Evolutionary conservation across 2,888 invertebrate genomes (phyloP).

Genomic region (Mythimna pallens): DNA sequence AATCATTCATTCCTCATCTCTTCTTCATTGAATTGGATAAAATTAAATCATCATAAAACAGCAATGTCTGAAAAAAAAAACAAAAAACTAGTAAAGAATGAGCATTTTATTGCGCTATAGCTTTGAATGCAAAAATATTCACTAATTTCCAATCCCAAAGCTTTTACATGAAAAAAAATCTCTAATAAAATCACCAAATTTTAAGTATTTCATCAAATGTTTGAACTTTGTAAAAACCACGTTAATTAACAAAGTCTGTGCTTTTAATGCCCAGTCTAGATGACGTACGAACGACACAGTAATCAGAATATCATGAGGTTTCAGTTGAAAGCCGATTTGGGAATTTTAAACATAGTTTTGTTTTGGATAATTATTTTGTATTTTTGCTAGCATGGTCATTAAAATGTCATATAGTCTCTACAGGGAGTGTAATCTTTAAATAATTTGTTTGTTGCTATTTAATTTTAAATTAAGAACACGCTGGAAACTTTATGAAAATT

Average conservation of each 20-base stretch:
- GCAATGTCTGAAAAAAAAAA: too few species aligned
- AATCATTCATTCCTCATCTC: too few species aligned
- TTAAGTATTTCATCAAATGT: slow-evolving; percentile 26
- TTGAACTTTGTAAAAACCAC: slow-evolving; percentile 36
- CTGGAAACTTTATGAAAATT: neutral
- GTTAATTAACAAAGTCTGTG: slow-evolving; percentile 58
- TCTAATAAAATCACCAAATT: neutral
- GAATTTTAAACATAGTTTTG: slow-evolving; percentile 40
- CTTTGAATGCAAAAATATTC: neutral
- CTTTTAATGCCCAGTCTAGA: slow-evolving; percentile 25
- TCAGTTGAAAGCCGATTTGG: slow-evolving; percentile 43
- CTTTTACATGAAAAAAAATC: slow-evolving; percentile 15
- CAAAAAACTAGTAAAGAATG: neutral
- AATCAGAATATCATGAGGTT: slow-evolving; percentile 47
- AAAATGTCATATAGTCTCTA: slow-evolving; percentile 10
- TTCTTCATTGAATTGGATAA: neutral
- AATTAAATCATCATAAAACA: neutral
- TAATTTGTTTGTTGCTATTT: slow-evolving; percentile 4
- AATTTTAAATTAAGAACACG: slow-evolving; percentile 9
- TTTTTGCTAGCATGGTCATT: slow-evolving; percentile 25
- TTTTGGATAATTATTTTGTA: slow-evolving; percentile 39
- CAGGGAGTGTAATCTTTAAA: slow-evolving; percentile 4
- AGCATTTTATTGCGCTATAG: neutral
- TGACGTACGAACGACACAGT: slow-evolving; percentile 26
- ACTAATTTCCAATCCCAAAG: neutral